phyloP scores from a whole-genome alignment of 2,113 vertebrate species.

The Prolemur simus region DNA sequence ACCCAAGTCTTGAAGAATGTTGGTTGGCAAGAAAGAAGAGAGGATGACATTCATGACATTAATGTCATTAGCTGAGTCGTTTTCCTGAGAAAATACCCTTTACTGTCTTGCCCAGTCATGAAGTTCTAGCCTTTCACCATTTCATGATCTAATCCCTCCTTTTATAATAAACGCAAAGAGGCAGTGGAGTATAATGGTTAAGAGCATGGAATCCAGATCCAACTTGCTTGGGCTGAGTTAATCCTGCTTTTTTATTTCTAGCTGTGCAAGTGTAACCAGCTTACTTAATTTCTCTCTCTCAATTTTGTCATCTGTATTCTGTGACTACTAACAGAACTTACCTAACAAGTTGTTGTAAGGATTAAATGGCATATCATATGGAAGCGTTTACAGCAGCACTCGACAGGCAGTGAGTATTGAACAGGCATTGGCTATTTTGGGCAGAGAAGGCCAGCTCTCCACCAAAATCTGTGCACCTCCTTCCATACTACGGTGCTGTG shows the following conservation, averaged over 20 bases:
- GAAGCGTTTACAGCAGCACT: background rate
- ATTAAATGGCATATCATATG: background rate
- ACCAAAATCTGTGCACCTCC: background rate
- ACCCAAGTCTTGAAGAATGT: background rate
- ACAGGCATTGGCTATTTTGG: background rate
- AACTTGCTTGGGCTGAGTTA: background rate
- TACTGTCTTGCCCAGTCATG: background rate
- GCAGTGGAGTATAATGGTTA: background rate
- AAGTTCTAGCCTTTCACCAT: background rate
- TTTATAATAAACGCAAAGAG: background rate
- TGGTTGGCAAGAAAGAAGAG: background rate
- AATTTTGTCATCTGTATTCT: background rate
- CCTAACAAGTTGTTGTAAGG: background rate
- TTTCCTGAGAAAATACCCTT: background rate
- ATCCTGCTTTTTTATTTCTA: background rate
- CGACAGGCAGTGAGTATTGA: background rate
- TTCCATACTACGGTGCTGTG: background rate
- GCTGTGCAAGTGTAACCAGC: background rate
- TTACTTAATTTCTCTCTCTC: background rate
- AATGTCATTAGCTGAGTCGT: background rate
- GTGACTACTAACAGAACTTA: background rate
- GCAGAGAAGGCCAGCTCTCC: background rate
- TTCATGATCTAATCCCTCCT: background rate
- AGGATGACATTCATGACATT: too few species aligned
- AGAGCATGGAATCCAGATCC: background rate